Conservation (phyloP, 2,888 invertebrate genomes). For the Euproctis similis region DNA sequence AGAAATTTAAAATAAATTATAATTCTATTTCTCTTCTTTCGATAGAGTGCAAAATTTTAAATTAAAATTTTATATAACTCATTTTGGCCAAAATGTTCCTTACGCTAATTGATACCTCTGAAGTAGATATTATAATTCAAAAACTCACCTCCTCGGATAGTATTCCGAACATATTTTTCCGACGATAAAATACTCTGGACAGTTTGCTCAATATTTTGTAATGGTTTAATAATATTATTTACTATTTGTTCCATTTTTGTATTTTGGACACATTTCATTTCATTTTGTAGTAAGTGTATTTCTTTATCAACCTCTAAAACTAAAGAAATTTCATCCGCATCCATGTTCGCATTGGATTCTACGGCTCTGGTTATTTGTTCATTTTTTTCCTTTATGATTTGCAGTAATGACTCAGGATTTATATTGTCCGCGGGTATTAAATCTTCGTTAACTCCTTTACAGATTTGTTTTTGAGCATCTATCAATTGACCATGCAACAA, state of each 20-base stretch:
- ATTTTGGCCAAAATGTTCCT: no score
- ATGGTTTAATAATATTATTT: slow-evolving; percentile 37
- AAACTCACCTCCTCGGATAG: slow-evolving; percentile 31
- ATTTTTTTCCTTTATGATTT: slow-evolving; percentile 50
- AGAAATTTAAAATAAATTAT: no score
- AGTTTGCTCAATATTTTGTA: slow-evolving; percentile 44
- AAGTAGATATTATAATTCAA: not conserved
- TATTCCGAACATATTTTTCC: slow-evolving; percentile 24
- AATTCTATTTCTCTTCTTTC: no score
- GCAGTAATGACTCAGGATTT: slow-evolving; percentile 49
- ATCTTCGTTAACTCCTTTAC: slow-evolving; percentile 39
- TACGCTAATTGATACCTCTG: no score
- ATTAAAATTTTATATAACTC: no score
- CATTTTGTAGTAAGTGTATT: slow-evolving; percentile 48
- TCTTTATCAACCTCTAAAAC: slow-evolving; percentile 49
- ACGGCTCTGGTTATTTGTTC: slow-evolving; percentile 48
- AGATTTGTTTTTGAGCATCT: slow-evolving; percentile 46
- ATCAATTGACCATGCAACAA: slow-evolving; percentile 45
- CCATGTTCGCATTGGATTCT: slow-evolving; percentile 29
- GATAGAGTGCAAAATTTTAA: no score
- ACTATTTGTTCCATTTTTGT: slow-evolving; percentile 26
- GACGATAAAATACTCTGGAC: slow-evolving; percentile 33
- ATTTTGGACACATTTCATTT: slow-evolving; percentile 44
- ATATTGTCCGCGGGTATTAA: slow-evolving; percentile 42
- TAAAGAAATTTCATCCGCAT: slow-evolving; percentile 38